phyloP scores from a whole-genome alignment of 37 sponge, comb jelly and placozoan species.

The Geodia barretti region DNA sequence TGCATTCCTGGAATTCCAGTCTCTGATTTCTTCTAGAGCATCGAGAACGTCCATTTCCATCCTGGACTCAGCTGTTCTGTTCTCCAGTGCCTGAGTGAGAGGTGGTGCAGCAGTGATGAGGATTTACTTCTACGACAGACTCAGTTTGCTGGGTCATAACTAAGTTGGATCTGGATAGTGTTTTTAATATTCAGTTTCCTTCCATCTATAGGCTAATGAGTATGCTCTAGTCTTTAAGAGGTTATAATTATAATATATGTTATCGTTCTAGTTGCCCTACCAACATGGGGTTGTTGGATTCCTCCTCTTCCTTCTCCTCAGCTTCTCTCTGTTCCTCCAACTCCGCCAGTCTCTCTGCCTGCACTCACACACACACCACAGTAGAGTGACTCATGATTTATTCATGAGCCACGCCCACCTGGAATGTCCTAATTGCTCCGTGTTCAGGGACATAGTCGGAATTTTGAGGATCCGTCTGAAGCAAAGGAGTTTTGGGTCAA shows the following conservation, averaged over 20 bases:
- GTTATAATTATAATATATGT: no score
- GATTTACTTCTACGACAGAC: no score
- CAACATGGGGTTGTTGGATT: slow-evolving; percentile 95
- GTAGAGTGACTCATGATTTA: background rate
- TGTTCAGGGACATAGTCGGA: slow-evolving; percentile 95
- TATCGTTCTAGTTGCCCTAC: slow-evolving; percentile 3
- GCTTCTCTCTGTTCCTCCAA: slow-evolving; percentile 70
- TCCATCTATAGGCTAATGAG: no score
- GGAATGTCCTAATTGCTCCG: slow-evolving; percentile 95
- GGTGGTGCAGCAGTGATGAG: no score
- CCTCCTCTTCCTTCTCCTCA: slow-evolving; percentile 91
- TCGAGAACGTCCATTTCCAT: slow-evolving; percentile 98
- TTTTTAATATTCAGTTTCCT: no score
- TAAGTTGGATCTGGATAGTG: no score
- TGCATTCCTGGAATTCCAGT: slow-evolving; percentile 89
- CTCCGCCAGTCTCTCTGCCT: slow-evolving; percentile 84
- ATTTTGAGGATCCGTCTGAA: slow-evolving; percentile 91
- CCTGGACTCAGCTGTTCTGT: slow-evolving; percentile 92
- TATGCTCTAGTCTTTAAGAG: no score
- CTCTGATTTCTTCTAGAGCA: slow-evolving; percentile 95
- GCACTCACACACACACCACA: no score
- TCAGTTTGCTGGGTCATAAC: no score
- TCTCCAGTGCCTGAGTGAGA: slow-evolving; percentile 65
- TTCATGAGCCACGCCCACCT: slow-evolving; percentile 10
- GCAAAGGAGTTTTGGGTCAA: background rate